These are phyloP conservation scores for Pseudoips prasinana DNA, from an alignment of 2,888 invertebrate genomes.

Conservation along the genomic window DNA sequence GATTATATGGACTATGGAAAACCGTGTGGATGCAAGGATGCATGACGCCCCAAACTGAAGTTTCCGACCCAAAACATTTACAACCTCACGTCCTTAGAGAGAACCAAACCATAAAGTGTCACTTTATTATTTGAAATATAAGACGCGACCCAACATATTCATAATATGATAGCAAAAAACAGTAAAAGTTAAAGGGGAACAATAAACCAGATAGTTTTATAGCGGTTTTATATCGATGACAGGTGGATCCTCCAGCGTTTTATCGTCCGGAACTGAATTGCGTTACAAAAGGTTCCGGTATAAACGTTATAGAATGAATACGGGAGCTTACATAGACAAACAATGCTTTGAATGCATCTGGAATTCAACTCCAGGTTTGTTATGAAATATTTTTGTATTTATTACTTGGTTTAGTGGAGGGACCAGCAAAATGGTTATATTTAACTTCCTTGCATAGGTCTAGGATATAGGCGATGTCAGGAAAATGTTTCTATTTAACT, in stretches of 20 bases:
- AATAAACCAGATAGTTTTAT: constrained; percentile 70
- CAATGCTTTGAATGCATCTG: constrained; percentile 23
- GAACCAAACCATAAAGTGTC: constrained; percentile 14
- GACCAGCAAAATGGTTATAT: too few species aligned
- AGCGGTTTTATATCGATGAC: constrained; percentile 55
- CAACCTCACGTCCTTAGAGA: too few species aligned
- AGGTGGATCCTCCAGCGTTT: constrained; percentile 53
- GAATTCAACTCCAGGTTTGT: constrained; percentile 15
- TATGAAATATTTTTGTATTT: constrained; percentile 9
- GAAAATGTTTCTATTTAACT: too few species aligned
- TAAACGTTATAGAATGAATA: constrained; percentile 19
- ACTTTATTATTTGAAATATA: constrained; percentile 28
- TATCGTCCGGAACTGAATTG: constrained; percentile 38
- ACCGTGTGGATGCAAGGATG: too few species aligned
- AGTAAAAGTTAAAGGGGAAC: constrained; percentile 55
- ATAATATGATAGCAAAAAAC: constrained; percentile 29
- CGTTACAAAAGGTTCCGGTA: constrained; percentile 25
- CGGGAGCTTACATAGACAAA: constrained; percentile 35
- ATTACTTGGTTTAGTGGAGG: too few species aligned
- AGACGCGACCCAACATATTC: not conserved
- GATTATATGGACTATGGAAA: too few species aligned
- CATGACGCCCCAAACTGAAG: too few species aligned
- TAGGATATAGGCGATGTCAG: too few species aligned
- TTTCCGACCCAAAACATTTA: too few species aligned
- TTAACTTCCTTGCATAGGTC: too few species aligned